Evolutionary conservation across 92 coral and sea anemone species (phyloP).

Genomic region (Zoanthus sociatus): DNA sequence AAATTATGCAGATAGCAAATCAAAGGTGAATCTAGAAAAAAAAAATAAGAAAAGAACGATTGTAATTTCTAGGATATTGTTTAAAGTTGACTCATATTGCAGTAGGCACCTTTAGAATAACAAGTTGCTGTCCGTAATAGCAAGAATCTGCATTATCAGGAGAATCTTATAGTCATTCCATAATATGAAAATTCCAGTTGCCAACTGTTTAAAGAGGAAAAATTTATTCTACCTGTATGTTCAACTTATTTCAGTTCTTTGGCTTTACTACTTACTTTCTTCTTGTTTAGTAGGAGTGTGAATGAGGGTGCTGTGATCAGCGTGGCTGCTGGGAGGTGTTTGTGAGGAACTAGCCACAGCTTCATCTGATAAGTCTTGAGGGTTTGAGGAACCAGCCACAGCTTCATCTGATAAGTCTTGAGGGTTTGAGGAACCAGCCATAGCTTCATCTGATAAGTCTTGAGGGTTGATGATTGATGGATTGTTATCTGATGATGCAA

Average conservation of each 20-base stretch:
- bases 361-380: slow-evolving; percentile 7
- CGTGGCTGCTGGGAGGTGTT: slow-evolving; percentile 60
- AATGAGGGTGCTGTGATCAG: slow-evolving; percentile 52
- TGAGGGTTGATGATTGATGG: slow-evolving; percentile 39
- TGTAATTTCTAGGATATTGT: slow-evolving; percentile 31
- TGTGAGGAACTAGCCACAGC: slow-evolving; percentile 34
- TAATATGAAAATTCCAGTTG: slow-evolving; percentile 48
- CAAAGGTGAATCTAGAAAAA: slow-evolving; percentile 50
- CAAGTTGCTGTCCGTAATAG: slow-evolving; percentile 54
- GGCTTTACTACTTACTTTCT: slow-evolving; percentile 60
- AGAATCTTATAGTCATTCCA: slow-evolving; percentile 41
- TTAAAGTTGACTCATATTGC: slow-evolving; percentile 3
- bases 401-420: slow-evolving; percentile 8
- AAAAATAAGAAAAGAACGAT: slow-evolving; percentile 33
- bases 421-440: slow-evolving; percentile 7
- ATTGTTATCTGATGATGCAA: slow-evolving; percentile 54
- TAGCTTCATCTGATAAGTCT: slow-evolving; percentile 7
- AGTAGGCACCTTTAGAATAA: slow-evolving; percentile 15
- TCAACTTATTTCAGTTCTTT: slow-evolving; percentile 23
- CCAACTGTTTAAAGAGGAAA: slow-evolving; percentile 31
- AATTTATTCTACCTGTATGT: slow-evolving; percentile 9
- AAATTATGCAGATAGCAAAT: slow-evolving; percentile 67
- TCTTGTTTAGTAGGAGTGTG: slow-evolving; percentile 57
- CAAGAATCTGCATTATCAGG: slow-evolving; percentile 43
- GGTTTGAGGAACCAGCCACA: slow-evolving; percentile 10